Percentiles rank a stretch among this genome's conserved stretches.
Evolutionary conservation across 2,888 invertebrate species (phyloP).

Genomic region (Tiphia femorata): DNA sequence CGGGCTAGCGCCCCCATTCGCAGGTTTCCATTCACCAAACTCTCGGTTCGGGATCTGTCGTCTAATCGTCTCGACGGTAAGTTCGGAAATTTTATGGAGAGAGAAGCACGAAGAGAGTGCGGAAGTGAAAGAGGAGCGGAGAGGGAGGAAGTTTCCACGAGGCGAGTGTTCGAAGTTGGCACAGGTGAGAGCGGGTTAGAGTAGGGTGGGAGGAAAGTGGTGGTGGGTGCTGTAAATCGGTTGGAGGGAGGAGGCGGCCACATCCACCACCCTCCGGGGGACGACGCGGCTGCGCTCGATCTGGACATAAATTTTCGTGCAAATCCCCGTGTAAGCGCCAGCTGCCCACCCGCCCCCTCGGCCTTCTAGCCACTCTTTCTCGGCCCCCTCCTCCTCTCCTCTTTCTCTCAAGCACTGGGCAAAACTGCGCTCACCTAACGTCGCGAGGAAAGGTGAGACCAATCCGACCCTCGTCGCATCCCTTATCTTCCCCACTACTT

Average conservation of each 20-base stretch:
- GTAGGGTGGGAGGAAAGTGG: neutral
- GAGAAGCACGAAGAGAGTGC: neutral
- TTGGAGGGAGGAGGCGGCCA: constrained; percentile 1
- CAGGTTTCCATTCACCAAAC: no score
- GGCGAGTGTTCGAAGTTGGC: constrained; percentile 25
- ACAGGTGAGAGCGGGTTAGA: constrained; percentile 30
- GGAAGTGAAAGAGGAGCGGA: neutral
- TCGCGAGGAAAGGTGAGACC: constrained; percentile 32
- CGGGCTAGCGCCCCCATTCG: no score
- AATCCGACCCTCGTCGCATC: constrained; percentile 25
- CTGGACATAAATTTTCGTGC: constrained; percentile 48
- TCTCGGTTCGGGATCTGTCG: no score
- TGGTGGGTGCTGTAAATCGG: constrained; percentile 42
- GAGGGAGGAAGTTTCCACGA: neutral
- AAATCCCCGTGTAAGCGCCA: constrained; percentile 53
- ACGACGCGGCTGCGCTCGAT: constrained; percentile 41
- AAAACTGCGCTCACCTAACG: neutral
- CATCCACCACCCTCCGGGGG: no score
- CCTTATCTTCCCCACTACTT: constrained; percentile 32
- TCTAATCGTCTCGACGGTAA: no score
- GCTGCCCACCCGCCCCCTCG: constrained; percentile 39
- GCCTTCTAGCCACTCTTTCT: neutral
- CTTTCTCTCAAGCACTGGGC: neutral
- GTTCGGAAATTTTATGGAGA: neutral
- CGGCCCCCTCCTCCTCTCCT: neutral